A percentile compares a stretch with the other conserved stretches of the same genome.
These are phyloP conservation scores for Cairina moschata DNA, from an alignment of 2,113 vertebrate species.

Conservation along the genomic window DNA sequence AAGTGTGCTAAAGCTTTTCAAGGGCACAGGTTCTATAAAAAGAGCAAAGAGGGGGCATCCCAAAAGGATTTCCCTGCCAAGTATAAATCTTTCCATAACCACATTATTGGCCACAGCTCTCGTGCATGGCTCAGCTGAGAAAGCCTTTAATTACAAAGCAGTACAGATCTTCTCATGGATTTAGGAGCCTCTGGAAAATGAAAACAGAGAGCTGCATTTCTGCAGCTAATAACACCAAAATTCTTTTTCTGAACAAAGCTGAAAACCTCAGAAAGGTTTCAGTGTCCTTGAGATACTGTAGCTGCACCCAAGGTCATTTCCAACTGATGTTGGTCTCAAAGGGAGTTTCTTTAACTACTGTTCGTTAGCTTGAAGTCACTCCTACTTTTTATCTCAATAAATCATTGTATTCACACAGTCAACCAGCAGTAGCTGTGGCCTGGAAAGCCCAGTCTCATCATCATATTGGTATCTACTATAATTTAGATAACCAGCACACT, in stretches of 20 bases:
- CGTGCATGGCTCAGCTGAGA: background rate
- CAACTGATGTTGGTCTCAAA: background rate
- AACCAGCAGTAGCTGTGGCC: background rate
- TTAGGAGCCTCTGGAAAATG: constrained; percentile 18
- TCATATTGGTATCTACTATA: background rate
- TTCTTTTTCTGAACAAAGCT: background rate
- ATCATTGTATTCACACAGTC: background rate
- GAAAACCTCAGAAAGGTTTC: background rate
- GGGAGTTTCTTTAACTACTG: background rate
- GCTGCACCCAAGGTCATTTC: background rate
- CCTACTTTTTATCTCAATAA: background rate
- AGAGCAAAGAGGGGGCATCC: background rate
- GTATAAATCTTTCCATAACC: background rate
- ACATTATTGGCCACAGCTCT: background rate
- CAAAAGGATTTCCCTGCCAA: background rate
- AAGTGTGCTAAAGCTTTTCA: background rate
- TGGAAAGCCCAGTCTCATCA: background rate
- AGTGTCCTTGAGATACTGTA: background rate
- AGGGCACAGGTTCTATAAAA: background rate
- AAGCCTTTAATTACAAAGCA: constrained; percentile 2
- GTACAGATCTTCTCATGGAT: background rate
- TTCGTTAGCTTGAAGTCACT: background rate
- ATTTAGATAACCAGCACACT: background rate
- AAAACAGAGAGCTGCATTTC: background rate
- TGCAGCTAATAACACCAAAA: background rate